These are phyloP conservation scores for Aquatica leii DNA, from an alignment of 2,888 invertebrate genomes.

Conservation along the genomic window DNA sequence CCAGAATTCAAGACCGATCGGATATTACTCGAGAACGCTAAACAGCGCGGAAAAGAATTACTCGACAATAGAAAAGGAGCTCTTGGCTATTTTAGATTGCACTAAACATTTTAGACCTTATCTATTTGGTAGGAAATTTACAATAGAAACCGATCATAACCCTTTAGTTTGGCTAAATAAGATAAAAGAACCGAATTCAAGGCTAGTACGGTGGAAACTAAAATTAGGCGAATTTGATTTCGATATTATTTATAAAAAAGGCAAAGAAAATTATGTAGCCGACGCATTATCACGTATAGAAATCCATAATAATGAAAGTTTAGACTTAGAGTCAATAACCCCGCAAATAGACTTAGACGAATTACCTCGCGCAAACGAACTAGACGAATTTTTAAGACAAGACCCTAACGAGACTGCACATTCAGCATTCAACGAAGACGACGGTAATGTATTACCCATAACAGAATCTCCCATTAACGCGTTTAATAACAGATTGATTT, in stretches of 20 bases:
- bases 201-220: constrained; percentile 23
- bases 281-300: too few species aligned
- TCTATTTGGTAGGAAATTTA: too few species aligned
- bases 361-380: constrained; percentile 1
- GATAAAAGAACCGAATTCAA: too few species aligned
- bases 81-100: neutral
- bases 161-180: too few species aligned
- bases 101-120: constrained; percentile 3
- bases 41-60: constrained; percentile 26
- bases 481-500: neutral
- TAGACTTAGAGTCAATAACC: too few species aligned
- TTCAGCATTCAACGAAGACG: neutral
- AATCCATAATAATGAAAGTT: constrained; percentile 8
- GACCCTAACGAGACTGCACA: too few species aligned
- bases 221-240: constrained; percentile 28
- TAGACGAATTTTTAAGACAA: constrained; percentile 5
- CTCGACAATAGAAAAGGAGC: constrained; percentile 18
- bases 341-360: too few species aligned
- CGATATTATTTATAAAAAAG: constrained; percentile 21
- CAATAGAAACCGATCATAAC: too few species aligned
- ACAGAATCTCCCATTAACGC: constrained; percentile 2
- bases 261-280: constrained; percentile 30
- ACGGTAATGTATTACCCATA: neutral
- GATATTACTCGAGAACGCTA: constrained; percentile 24
- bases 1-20: constrained; percentile 18